Base-by-base conservation (phyloP, 2,888 invertebrate genomes). In the Andrena flavipes region DNA sequence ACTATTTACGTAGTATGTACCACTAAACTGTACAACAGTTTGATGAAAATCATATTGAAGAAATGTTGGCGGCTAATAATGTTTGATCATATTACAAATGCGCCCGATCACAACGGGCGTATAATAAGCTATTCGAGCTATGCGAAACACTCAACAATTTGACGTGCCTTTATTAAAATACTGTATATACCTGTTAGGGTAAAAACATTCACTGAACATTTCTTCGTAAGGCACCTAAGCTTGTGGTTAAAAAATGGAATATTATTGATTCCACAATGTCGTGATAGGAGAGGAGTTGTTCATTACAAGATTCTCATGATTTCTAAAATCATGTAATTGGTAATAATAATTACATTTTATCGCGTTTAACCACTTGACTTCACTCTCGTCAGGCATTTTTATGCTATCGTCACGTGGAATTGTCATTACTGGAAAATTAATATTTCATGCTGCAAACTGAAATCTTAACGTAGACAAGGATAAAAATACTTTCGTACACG, bases 341-440 rank as follows among this genome's bases (percentile, higher is more conserved):
- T 79, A 83, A 79, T 84, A 35, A 60, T 83, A 84, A 83, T 83
- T 83, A 76, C 84, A 84, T 84, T 76, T 84, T 54, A 76, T 76
- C 76, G 49, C 35, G 62, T 74, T 71, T 76, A 81, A 67, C 67
- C 79, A 77, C 74, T 82, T 84, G 84, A 82, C 77, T 84, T 80
- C 86, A 86, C 86, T 87, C 88, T 87, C 88, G 63, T 71, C 76
- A 86, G 86, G 76, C 81, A 81, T 84, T 62, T 74, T 72, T 75
- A 71, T 33, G 63, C 42, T 70, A 62, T 35, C 30, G 56, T 49
- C 30, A 62, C 42, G 60, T 49, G 51, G 56, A 69, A 2, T 13
- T 49, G 20, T 70, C 16, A 65, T 26, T 76, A 70, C 63, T 33
- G 65, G 51, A 69, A 80, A 65, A n/a, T 13, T 10, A 48, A 81